phyloP scores from a whole-genome alignment of 2,888 invertebrate genomes.

The Synergus itoensis region DNA sequence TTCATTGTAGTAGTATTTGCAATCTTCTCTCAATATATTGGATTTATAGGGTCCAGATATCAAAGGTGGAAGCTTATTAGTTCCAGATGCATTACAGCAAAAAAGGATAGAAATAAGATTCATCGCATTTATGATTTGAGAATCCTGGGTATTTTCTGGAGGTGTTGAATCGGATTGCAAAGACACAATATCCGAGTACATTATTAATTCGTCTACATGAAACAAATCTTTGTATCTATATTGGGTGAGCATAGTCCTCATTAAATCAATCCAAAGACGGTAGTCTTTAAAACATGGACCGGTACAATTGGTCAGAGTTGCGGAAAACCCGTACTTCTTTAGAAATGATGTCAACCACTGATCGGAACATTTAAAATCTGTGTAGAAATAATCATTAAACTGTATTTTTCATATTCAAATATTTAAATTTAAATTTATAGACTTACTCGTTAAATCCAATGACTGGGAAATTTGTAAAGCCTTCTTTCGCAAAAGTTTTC shows the following conservation, averaged over 20 bases:
- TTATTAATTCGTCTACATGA: constrained; percentile 65
- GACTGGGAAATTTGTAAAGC: constrained; percentile 59
- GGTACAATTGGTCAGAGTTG: constrained; percentile 51
- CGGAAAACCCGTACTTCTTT: constrained; percentile 62
- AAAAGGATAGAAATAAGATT: constrained; percentile 57
- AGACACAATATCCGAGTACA: constrained; percentile 63
- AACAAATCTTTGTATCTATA: constrained; percentile 67
- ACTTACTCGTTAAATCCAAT: constrained; percentile 58
- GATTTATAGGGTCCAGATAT: constrained; percentile 62
- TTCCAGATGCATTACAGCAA: constrained; percentile 67
- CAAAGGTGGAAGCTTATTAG: constrained; percentile 65
- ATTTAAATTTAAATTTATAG: neutral
- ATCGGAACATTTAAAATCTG: constrained; percentile 66
- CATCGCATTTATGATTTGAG: neutral
- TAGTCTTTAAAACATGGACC: constrained; percentile 66
- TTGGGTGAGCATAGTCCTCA: constrained; percentile 61
- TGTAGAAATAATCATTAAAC: constrained; percentile 44
- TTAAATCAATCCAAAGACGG: constrained; percentile 64
- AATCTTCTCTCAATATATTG: constrained; percentile 46
- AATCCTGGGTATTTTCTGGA: neutral
- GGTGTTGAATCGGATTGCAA: constrained; percentile 34
- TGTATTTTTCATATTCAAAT: neutral
- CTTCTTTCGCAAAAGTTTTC: constrained; percentile 59
- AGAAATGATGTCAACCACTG: constrained; percentile 66
- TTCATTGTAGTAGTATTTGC: constrained; percentile 56